These are phyloP conservation scores for Megalops atlanticus DNA, from an alignment of 2,113 vertebrate genomes.

Conservation along the genomic window DNA sequence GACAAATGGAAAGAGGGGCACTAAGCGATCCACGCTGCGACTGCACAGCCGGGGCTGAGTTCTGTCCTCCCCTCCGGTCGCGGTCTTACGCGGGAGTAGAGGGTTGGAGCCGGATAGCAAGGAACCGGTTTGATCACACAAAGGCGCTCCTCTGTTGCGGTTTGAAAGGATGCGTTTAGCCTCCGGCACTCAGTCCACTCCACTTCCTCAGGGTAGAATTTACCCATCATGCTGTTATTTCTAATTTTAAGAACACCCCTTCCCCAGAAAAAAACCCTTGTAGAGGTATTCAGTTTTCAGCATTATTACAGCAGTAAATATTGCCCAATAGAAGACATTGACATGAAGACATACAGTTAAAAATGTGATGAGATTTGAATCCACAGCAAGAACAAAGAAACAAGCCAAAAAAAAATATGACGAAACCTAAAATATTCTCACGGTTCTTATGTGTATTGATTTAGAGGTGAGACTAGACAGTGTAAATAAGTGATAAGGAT, in stretches of 20 bases:
- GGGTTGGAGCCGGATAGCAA: background rate
- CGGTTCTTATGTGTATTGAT: background rate
- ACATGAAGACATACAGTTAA: no score
- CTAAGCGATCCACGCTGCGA: background rate
- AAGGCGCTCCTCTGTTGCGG: background rate
- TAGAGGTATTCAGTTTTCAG: background rate
- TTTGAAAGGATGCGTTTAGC: background rate
- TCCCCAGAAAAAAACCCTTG: no score
- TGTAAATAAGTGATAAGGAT: constrained; percentile 7
- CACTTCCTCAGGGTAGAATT: background rate
- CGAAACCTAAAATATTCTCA: background rate
- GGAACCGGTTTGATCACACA: background rate
- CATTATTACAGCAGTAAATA: background rate
- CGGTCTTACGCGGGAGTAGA: background rate
- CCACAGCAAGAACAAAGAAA: background rate
- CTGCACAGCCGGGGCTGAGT: background rate
- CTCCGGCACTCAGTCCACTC: background rate
- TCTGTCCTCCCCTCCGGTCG: background rate
- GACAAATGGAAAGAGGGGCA: background rate
- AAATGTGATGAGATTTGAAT: no score
- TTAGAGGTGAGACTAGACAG: background rate
- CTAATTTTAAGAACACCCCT: background rate
- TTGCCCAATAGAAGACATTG: background rate
- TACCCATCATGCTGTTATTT: background rate
- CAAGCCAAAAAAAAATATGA: background rate